Evolutionary conservation across 2,888 invertebrate species (phyloP), one percentile per base, ranked within the genome.

Genomic region (Calephelis perditalis): DNA sequence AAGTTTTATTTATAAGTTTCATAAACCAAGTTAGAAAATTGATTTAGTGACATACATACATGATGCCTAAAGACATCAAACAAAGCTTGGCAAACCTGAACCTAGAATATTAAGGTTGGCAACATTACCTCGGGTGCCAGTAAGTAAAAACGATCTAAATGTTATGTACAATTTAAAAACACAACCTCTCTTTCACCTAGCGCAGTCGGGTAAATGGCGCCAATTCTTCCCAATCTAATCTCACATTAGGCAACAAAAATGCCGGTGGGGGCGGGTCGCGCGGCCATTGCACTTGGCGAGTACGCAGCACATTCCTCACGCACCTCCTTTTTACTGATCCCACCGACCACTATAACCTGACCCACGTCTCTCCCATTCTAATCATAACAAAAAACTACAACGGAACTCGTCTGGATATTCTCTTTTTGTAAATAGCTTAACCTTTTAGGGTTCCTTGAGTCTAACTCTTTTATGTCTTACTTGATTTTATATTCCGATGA

Each of bases 231-330:
- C 73, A 73, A 79, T 76, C 74, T 69, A 72, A 78, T 77, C 76
- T 73, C 71, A 75, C 74, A 74, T 82, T 78, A 79, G 77, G 75
- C 76, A 73, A 85, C 83, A 85, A 88, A 87, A 88, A 86, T 84
- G 81, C 81, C 77, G 77, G 81, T 71, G 78, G 78, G 76, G 86
- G 84, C 84, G 84, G 81, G 78, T 79, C 82, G 73, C 73, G 76
- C 76, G 89, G 89, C 78, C 86, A 82, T 85, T 90, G 89, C 89
- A 90, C 89, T 88, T 89, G 88, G 80, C 82, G 77, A 78, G 77
- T 79, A 78, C 76, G 77, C 79, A 76, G 80, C 84, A 82, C 88
- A 88, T 89, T 88, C 89, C 86, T 82, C 82, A 87, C 86, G 82
- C 87, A 88, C 87, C 87, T 86, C 86, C 86, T 86, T 89, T 86